Evolutionary conservation across 2,113 vertebrate genomes (phyloP).

Genomic region (Ophiodon elongatus): DNA sequence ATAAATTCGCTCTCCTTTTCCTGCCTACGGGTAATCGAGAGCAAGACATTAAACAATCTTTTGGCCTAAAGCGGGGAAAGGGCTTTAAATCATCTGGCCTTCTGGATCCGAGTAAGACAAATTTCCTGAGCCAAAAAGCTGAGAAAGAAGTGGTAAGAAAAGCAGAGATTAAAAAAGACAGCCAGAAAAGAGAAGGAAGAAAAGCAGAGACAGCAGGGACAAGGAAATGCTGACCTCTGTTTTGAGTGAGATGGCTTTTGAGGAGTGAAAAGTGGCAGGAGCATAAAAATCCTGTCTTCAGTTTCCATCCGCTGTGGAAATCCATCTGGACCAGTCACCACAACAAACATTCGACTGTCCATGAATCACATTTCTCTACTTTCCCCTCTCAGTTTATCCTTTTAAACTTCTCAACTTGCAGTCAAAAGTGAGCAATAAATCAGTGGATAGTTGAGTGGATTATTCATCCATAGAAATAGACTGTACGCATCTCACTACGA

Average conservation of each 20-base stretch:
- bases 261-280: constrained; percentile 68
- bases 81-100: constrained; percentile 48
- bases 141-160: constrained; percentile 25
- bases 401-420: constrained; percentile 38
- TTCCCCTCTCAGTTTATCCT: constrained; percentile 39
- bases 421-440: constrained; percentile 26
- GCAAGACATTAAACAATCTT: constrained; percentile 32
- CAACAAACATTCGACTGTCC: constrained; percentile 60
- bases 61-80: neutral
- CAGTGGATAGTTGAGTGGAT: neutral
- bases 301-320: constrained; percentile 65
- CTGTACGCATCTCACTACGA: neutral
- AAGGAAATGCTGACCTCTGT: constrained; percentile 60
- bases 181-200: constrained; percentile 32
- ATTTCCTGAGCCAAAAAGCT: constrained; percentile 43
- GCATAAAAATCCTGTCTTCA: constrained; percentile 65
- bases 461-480: neutral
- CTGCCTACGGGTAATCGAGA: constrained; percentile 16
- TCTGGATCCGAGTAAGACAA: constrained; percentile 46
- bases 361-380: constrained; percentile 57
- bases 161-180: constrained; percentile 51
- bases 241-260: constrained; percentile 60
- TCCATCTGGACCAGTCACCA: constrained; percentile 62
- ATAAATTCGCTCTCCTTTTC: constrained; percentile 3
- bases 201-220: constrained; percentile 60